phyloP scores from a whole-genome alignment of 2,888 invertebrate genomes.

The Agrotis segetum region DNA sequence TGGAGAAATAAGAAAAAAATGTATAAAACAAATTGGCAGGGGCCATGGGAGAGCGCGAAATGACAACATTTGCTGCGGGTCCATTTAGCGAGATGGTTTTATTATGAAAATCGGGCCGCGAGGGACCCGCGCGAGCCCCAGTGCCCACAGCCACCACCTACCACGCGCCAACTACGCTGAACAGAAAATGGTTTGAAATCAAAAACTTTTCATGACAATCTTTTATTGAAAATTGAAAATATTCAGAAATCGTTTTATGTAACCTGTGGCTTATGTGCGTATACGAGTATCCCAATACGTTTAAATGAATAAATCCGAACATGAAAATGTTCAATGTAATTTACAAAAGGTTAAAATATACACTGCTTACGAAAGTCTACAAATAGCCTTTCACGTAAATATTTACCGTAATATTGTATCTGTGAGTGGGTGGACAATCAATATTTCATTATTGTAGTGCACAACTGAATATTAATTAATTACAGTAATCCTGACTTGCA shows the following conservation, averaged over 20 bases:
- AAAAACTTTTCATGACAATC: slow-evolving; percentile 28
- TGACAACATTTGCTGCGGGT: slow-evolving; percentile 74
- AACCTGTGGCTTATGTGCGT: not conserved
- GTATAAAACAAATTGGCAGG: slow-evolving; percentile 79
- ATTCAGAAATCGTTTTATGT: not conserved
- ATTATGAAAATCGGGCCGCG: slow-evolving; percentile 84
- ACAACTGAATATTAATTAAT: slow-evolving; percentile 51
- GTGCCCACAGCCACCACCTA: slow-evolving; percentile 15
- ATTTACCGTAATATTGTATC: not conserved
- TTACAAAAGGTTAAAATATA: not conserved
- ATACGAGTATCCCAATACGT: too few species aligned
- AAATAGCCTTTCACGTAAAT: not conserved
- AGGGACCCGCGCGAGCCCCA: slow-evolving; percentile 65
- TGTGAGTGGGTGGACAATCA: not conserved
- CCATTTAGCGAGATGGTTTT: slow-evolving; percentile 84
- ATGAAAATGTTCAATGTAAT: not conserved
- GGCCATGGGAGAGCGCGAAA: slow-evolving; percentile 70
- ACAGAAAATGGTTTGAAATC: slow-evolving; percentile 21
- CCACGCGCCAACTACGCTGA: slow-evolving; percentile 18
- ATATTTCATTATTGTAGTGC: slow-evolving; percentile 22
- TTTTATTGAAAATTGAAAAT: slow-evolving; percentile 16
- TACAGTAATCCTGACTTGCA: slow-evolving; percentile 59
- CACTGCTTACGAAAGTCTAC: too few species aligned
- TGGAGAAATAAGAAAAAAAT: slow-evolving; percentile 63
- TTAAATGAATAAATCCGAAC: not conserved